A percentile compares a stretch with the other conserved stretches of the same genome.
These are phyloP conservation scores for Mormyrus iriodes DNA, from an alignment of 2,113 vertebrate genomes.

Conservation along the genomic window DNA sequence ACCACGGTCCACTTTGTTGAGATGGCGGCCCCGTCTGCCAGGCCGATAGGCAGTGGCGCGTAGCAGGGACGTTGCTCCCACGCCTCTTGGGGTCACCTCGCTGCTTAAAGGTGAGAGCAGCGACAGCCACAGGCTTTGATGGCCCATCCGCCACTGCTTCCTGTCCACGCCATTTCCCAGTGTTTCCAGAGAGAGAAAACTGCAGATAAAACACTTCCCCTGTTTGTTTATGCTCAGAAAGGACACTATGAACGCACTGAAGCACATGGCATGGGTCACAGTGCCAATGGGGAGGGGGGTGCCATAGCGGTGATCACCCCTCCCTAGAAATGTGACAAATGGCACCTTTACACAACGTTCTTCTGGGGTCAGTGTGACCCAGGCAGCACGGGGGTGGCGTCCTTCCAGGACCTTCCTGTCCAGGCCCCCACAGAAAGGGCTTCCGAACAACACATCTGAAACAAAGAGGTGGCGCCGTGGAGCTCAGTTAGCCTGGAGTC, in stretches of 20 bases:
- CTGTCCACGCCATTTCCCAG: background rate
- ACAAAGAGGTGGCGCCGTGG: background rate
- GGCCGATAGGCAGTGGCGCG: background rate
- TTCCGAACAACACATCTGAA: background rate
- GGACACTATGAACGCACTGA: background rate
- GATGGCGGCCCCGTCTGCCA: background rate
- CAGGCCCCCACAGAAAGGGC: background rate
- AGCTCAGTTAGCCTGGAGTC: background rate
- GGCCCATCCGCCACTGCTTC: background rate
- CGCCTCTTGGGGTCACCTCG: background rate
- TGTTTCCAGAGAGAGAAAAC: background rate
- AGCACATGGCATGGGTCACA: background rate
- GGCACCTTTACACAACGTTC: background rate
- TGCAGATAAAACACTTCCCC: slow-evolving; percentile 5
- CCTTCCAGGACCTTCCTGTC: background rate
- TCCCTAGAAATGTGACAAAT: background rate
- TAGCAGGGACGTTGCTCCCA: background rate
- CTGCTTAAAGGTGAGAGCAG: background rate
- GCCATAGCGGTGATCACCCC: background rate
- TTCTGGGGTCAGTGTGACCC: background rate
- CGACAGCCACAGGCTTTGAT: background rate
- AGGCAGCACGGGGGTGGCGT: background rate
- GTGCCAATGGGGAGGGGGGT: background rate
- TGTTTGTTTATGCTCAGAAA: slow-evolving; percentile 10
- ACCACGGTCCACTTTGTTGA: background rate